Percentiles rank a stretch among this genome's conserved stretches.
These are phyloP conservation scores for Stichodactyla mertensii DNA, from an alignment of 64 coral and sea anemone species.

Conservation along the genomic window DNA sequence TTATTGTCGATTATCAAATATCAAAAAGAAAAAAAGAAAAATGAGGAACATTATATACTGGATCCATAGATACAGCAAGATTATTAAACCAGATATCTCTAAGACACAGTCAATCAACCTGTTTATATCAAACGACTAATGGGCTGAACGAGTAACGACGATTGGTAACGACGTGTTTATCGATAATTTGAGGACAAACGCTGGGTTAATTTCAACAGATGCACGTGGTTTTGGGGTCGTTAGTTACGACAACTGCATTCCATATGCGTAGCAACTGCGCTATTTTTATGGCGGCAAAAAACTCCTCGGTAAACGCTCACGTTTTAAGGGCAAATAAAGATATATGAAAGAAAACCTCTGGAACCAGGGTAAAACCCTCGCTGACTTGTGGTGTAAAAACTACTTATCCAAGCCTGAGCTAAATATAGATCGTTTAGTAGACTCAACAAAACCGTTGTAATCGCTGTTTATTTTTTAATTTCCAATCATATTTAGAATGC, in stretches of 20 bases:
- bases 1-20: not conserved
- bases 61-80: not conserved
- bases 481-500: no score
- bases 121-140: not conserved
- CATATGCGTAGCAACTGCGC: constrained; percentile 1
- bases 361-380: no score
- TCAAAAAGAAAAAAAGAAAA: not conserved
- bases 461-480: no score
- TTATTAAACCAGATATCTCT: not conserved
- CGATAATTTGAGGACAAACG: not conserved
- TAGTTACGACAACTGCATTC: not conserved
- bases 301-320: no score
- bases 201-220: not conserved
- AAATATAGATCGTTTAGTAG: no score
- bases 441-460: no score
- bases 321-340: no score
- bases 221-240: not conserved
- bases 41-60: not conserved
- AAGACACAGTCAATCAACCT: not conserved
- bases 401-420: no score
- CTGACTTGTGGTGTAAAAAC: no score
- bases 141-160: not conserved
- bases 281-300: not conserved
- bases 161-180: not conserved
- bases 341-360: no score